A percentile compares a stretch with the other conserved stretches of the same genome.
Evolutionary conservation across 2,797 vertebrate species (phyloP).

Genomic region (Hydrolagus colliei): DNA sequence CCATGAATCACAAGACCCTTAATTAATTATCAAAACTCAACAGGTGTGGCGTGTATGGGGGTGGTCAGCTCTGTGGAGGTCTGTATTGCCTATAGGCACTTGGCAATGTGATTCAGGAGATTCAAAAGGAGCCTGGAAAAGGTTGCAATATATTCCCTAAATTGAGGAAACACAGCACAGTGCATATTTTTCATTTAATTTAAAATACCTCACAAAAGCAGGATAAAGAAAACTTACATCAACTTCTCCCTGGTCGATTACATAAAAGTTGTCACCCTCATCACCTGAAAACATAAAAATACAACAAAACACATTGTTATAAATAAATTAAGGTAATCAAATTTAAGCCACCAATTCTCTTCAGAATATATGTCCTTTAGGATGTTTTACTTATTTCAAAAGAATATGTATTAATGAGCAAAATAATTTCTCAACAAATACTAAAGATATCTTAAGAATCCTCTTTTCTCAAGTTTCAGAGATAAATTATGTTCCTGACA

Average conservation of each 20-base stretch:
- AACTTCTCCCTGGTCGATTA: slow-evolving; percentile 94
- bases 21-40: slow-evolving; percentile 36
- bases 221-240: slow-evolving; percentile 70
- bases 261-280: slow-evolving; percentile 97
- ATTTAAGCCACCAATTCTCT: slow-evolving; percentile 18
- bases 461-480: slow-evolving; percentile 29
- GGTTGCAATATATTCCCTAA: too few species aligned
- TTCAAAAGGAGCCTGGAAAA: too few species aligned
- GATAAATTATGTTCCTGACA: slow-evolving; percentile 12
- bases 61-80: slow-evolving; percentile 44
- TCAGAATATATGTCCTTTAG: slow-evolving; percentile 10
- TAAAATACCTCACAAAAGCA: background rate
- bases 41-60: slow-evolving; percentile 47
- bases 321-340: background rate
- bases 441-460: slow-evolving; percentile 28
- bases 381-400: slow-evolving; percentile 17
- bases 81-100: slow-evolving; percentile 40
- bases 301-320: slow-evolving; percentile 24
- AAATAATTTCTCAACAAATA: slow-evolving; percentile 20
- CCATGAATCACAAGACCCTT: background rate
- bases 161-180: too few species aligned
- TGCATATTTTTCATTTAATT: background rate
- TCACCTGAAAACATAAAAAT: slow-evolving; percentile 65
- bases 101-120: slow-evolving; percentile 31
- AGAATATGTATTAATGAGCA: slow-evolving; percentile 21